These are phyloP conservation scores for Tenthredo distinguenda DNA, from an alignment of 2,888 invertebrate species.

Conservation along the genomic window DNA sequence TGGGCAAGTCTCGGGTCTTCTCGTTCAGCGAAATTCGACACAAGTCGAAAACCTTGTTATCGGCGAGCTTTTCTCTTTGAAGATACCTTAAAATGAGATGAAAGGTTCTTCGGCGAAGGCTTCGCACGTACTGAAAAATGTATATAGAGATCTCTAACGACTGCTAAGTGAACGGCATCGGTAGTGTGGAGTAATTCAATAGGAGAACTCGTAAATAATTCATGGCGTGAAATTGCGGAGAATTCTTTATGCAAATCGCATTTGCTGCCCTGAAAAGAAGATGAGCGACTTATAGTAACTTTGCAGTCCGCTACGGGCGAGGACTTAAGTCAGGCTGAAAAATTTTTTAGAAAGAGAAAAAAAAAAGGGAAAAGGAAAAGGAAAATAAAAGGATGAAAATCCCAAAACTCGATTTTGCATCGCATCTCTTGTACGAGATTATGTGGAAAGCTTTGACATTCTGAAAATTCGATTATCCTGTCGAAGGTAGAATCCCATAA, in stretches of 20 bases:
- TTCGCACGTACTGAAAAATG: not conserved
- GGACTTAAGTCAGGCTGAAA: not conserved
- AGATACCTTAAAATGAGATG: not conserved
- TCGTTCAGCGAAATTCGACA: not conserved
- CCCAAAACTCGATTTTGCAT: not conserved
- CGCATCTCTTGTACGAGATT: not conserved
- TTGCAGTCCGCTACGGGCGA: not conserved
- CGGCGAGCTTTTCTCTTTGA: not conserved
- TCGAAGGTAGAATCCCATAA: not conserved
- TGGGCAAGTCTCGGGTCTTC: not conserved
- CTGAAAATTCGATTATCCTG: conserved; percentile 21
- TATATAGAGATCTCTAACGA: conserved; percentile 15
- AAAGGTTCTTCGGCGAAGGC: not conserved
- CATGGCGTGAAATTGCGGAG: conserved; percentile 32
- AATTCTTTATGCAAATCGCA: conserved; percentile 29
- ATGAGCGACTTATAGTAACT: conserved; percentile 30
- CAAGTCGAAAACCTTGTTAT: not conserved
- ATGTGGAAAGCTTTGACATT: not conserved
- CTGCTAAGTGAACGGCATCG: conserved; percentile 14
- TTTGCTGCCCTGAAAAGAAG: conserved; percentile 15
- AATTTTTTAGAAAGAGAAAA: not conserved
- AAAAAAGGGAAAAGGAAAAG: not conserved
- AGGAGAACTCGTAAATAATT: conserved; percentile 45
- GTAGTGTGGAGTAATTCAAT: conserved; percentile 20
- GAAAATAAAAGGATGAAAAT: not conserved